Base-by-base conservation (phyloP, 2,888 invertebrate genomes). In the Ectobius pallidus region DNA sequence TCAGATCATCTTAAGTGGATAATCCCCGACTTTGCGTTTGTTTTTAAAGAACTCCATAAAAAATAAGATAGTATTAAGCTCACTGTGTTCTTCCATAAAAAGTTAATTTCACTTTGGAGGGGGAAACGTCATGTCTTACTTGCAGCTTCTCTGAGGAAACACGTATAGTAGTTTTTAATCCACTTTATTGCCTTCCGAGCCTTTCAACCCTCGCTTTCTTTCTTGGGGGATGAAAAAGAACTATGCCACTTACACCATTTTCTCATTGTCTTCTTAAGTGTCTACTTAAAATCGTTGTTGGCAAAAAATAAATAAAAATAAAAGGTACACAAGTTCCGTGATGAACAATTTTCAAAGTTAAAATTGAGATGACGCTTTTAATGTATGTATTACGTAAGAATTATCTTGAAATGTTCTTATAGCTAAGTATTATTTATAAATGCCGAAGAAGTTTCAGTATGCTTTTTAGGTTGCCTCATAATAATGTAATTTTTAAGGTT, bases 151-250 rank as follows among this genome's bases (percentile, higher is more conserved):
- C 32, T n/a, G 30, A 30, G 30, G 65, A 20, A 65, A 65, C 65
- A 46, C n/a, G 44, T 65, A 27, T 30, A 27, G 44, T 46, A 46
- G 65, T 65, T 65, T 65, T 65, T 65, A 65, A 65, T 65, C 65
- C 65, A 65, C 65, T 46, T 46, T 65, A 65, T 65, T n/a, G 27
- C 46, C 65, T 27, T 11, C n/a, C 58, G 58, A 16, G n/a, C 32
- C 25, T 25, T 58, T 30, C 58, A 25, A 3, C 25, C 25, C 25
- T n/a, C n/a, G 52, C 25, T 9, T 58, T 58, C 14, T 16, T 30
- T 58, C 30, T n/a, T 30, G 16, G 58, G 30, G 46, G 18, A n/a
- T 4, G 7, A n/a, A 46, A 46, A n/a, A 46, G 11, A 46, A 46
- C 34, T 46, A 46, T n/a, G 46, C 11, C 18, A 46, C 46, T n/a